Evolutionary conservation across 1,140 invertebrate species (phyloP), one percentile per base, ranked within the genome.

Genomic region (Drosophila pachea): DNA sequence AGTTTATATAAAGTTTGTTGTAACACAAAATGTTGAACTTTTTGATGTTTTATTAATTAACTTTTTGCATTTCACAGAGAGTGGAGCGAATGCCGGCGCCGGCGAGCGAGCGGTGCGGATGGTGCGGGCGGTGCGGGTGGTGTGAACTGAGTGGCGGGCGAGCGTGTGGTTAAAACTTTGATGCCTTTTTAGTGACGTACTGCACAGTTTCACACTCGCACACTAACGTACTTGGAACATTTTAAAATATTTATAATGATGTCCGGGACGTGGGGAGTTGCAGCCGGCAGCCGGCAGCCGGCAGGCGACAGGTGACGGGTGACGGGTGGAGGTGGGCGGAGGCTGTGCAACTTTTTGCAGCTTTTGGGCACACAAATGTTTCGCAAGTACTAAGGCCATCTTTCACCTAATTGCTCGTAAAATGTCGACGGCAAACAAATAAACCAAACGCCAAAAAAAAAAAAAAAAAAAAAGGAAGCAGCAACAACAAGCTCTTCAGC

Each of bases 11-110:
- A 84, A 84, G 79, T 84, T 84, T 72, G 74, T 71, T 86, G 73
- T 76, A 74, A 84, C 79, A 86, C 68, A 83, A 84, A 86, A 79
- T 70, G 81, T 76, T 74, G 69, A 86, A 84, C 79, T 86, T 86
- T 84, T 84, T 84, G 81, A 84, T 84, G 79, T 84, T 84, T 84
- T 84, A 84, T 84, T 84, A 84, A 84, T 84, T 84, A 84, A 84
- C 79, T 86, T 84, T 84, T 84, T 86, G 79, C 79, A 84, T 84
- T 84, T 72, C 62, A 69, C 62, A 47, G 33, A 22, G 29, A 11
- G 2, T 38, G 36, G 8, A 38, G 8, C 11, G 45, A 9, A 9
- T 14, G 16, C 7, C 9, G 45, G 16, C 22, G 3, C 22, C 22
- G 22, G 5, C 14, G 40, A 7, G 12, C 14, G 6, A 7, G 40